phyloP scores from a whole-genome alignment of 1,140 invertebrate species.

The Diorhabda carinulata region DNA sequence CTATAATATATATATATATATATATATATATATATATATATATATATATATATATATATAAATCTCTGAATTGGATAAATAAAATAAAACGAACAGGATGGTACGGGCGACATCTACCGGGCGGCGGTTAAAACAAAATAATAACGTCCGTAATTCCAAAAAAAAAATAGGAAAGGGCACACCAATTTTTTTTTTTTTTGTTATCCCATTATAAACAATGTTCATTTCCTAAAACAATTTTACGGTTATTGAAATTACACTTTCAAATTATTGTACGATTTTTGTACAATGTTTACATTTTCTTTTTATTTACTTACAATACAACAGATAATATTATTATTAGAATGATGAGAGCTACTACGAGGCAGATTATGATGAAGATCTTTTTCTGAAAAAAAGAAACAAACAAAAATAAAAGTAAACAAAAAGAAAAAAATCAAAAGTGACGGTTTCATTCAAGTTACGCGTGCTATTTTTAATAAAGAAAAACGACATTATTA shows the following conservation, averaged over 20 bases:
- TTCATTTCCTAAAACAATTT: constrained; percentile 8
- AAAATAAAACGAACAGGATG: background rate
- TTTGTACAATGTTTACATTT: background rate
- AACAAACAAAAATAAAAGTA: constrained; percentile 50
- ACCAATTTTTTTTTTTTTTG: constrained; percentile 3
- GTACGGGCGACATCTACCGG: background rate
- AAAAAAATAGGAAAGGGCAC: background rate
- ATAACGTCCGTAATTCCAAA: background rate
- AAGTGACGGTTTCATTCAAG: background rate
- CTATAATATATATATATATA: too few species aligned
- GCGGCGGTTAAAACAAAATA: background rate
- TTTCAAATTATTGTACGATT: background rate
- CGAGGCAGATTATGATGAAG: constrained; percentile 76
- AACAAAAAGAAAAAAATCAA: constrained; percentile 25
- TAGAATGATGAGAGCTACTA: constrained; percentile 69
- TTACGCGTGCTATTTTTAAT: background rate
- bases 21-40: too few species aligned
- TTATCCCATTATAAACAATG: constrained; percentile 10
- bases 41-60: too few species aligned
- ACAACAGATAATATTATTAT: constrained; percentile 59
- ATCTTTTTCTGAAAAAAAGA: constrained; percentile 83
- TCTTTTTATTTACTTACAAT: constrained; percentile 14
- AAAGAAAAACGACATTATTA: background rate
- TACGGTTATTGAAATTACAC: background rate
- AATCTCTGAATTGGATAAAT: too few species aligned